phyloP scores from a whole-genome alignment of 2,797 vertebrate genomes.

The Liasis olivaceus region DNA sequence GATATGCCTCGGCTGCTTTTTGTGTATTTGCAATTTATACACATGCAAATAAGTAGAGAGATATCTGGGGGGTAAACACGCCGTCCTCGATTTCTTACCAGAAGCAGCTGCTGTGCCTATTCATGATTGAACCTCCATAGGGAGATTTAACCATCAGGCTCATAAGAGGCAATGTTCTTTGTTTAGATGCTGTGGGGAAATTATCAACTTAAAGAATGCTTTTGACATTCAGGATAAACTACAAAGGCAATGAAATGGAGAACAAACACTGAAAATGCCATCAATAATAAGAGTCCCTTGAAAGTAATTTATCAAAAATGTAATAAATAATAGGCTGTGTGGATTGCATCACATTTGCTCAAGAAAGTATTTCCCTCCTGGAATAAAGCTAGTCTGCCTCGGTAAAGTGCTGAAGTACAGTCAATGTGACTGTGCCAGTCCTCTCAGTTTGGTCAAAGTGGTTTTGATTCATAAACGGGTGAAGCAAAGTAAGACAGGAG shows the following conservation, averaged over 20 bases:
- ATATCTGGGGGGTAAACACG: neutral
- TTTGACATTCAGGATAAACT: neutral
- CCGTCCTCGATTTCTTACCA: neutral
- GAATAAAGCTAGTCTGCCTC: neutral
- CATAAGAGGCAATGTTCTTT: neutral
- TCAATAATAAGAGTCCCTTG: slow-evolving; percentile 3
- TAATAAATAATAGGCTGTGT: neutral
- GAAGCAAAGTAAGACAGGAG: neutral
- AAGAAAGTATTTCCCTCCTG: neutral
- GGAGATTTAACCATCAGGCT: neutral
- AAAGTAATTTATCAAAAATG: neutral
- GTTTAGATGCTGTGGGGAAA: neutral
- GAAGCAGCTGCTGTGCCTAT: neutral
- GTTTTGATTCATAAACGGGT: neutral
- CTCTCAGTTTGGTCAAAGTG: neutral
- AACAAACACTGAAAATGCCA: neutral
- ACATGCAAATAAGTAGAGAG: neutral
- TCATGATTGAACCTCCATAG: neutral
- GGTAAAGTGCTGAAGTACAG: neutral
- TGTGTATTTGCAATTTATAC: neutral
- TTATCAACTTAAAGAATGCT: neutral
- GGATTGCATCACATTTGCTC: neutral
- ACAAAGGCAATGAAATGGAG: neutral
- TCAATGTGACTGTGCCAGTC: neutral
- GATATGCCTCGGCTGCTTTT: neutral